Evolutionary conservation across 2,113 vertebrate genomes (phyloP), one percentile per base, ranked within the genome.

Genomic region (Caretta caretta): DNA sequence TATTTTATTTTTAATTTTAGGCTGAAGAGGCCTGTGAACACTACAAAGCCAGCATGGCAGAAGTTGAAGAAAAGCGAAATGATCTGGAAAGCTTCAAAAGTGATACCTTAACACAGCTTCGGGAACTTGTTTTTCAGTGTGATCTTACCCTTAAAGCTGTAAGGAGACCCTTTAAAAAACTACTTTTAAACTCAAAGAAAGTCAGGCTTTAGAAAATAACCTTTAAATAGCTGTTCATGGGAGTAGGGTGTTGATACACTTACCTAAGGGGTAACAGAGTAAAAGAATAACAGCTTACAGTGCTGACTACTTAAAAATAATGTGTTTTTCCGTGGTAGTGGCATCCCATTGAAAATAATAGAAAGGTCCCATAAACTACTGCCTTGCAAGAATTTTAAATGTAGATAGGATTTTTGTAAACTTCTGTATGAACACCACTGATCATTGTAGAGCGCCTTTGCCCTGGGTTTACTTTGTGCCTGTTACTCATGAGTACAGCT

Each of bases 61-160:
- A 99, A 35, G 98, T 99, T 31, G 98, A 98, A 87, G 99, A 99
- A 97, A 99, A 99, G 97, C 98, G 98, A 97, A 98, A 98, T 62
- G 94, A 99, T 84, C 96, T 99, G 96, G 99, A 99, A 97, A 99
- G 98, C 95, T 98, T 99, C 92, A 99, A 99, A 98, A 99, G 98
- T 80, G 99, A 99, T 92, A 98, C 99, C 88, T 98, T 99, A 97
- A 98, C 98, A 65, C 99, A 99, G 97, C 98, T 99, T 90, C 98
- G 99, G 88, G 99, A 99, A 96, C 98, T 99, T 97, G 98, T 99
- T 97, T 99, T 99, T 93, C 99, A 99, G 96, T 99, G 99, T 88
- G 99, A 99, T 98, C 99, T 99, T 92, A 99, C 99, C 75, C 98
- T 99, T 88, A 99, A 99, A 96, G 99, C 99, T 84, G 99, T 99